Evolutionary conservation across 2,888 invertebrate species (phyloP), one percentile per base, ranked within the genome.

Genomic region (Polyommatus icarus): DNA sequence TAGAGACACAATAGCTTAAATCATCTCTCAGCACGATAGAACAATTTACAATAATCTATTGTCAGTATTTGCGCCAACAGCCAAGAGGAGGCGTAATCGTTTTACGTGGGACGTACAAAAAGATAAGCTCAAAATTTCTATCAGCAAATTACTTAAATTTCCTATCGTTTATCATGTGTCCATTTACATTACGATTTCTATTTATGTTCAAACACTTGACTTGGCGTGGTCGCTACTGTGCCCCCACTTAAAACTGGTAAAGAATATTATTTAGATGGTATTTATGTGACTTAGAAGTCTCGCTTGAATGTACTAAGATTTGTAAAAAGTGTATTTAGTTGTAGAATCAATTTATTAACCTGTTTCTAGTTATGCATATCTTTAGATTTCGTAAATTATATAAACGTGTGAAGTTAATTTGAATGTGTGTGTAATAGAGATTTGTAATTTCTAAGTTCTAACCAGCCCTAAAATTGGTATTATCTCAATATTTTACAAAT

Each of bases 311-410:
- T 91, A 90, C 84, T 90, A 91, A 87, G 88, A 87, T 88, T 90
- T 93, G 93, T 93, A 94, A 90, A 94, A 93, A 93, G 90, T 93
- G 91, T 93, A 93, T 92, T 93, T 94, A 93, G 92, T 89, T 90
- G 90, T 94, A 94, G 93, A 75, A 90, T 87, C 85, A 84, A 89
- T 88, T 86, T 91, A 92, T 90, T 91, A 90, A 90, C 89, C 89
- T 90, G 91, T 92, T 93, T 93, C 90, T 92, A 92, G 91, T 87
- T 91, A 92, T 90, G 92, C 93, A 93, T 93, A 94, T 93, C 93
- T 90, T 85, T 93, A 93, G 91, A 91, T 89, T 92, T 90, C 88
- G 85, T 90, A 89, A 90, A 87, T 86, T 85, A 84, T 82, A 78
- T 78, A 79, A 75, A 59, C 72, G 46, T 36, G 32, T 36, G 24